These are phyloP conservation scores for Agrotis segetum DNA, from an alignment of 2,888 invertebrate species.

Conservation along the genomic window DNA sequence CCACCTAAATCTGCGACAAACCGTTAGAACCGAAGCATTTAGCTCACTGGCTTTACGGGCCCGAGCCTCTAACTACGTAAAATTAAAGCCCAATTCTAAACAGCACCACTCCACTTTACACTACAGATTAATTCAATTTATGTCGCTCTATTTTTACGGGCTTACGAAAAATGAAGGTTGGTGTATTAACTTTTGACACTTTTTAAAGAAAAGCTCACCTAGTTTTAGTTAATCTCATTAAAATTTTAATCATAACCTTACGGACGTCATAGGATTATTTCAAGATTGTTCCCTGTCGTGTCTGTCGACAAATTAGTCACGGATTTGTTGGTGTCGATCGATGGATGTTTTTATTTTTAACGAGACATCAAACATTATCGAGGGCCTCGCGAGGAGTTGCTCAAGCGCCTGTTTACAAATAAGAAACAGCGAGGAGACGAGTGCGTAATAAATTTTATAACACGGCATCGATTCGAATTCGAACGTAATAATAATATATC, in stretches of 20 bases:
- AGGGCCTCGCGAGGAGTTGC: conserved; percentile 81
- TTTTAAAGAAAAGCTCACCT: conserved; percentile 49
- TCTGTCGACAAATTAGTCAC: conserved; percentile 89
- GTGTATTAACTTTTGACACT: conserved; percentile 67
- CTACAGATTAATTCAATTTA: conserved; percentile 66
- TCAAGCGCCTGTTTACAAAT: conserved; percentile 89
- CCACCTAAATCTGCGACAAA: conserved; percentile 87
- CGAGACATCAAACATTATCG: conserved; percentile 90
- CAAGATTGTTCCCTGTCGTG: conserved; percentile 80
- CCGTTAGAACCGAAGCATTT: conserved; percentile 80
- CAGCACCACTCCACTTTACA: conserved; percentile 65
- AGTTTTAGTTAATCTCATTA: conserved; percentile 83
- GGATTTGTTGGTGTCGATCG: conserved; percentile 88
- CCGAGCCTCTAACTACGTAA: conserved; percentile 71
- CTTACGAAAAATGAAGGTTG: conserved; percentile 53
- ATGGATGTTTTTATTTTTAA: conserved; percentile 88
- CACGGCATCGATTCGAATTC: conserved; percentile 88
- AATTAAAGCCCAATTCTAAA: conserved; percentile 70
- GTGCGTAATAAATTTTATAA: conserved; percentile 90
- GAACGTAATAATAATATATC: conserved; percentile 90
- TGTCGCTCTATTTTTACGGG: conserved; percentile 59
- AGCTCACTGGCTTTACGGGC: conserved; percentile 76
- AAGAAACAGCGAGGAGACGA: conserved; percentile 87
- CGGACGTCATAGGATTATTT: conserved; percentile 84
- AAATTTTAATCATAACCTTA: conserved; percentile 84